Percentiles rank a stretch among this genome's conserved stretches.
Conservation (phyloP, 2,113 vertebrate genomes). For the Lanius collurio region DNA sequence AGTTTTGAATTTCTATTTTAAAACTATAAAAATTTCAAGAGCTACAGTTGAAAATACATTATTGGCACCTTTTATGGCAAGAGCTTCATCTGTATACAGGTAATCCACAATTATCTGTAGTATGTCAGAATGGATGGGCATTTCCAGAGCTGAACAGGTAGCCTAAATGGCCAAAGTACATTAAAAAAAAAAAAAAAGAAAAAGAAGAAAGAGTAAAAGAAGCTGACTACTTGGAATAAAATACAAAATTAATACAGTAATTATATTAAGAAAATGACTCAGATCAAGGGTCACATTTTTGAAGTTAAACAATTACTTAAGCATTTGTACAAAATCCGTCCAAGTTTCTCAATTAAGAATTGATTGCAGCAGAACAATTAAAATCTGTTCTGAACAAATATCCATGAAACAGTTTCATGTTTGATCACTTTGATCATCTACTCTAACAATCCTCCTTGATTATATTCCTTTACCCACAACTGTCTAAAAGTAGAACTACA, state of each 20-base stretch:
- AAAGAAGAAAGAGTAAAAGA: neutral
- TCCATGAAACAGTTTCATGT: neutral
- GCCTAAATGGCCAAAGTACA: conserved; percentile 73
- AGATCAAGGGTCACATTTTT: neutral
- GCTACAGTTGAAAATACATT: neutral
- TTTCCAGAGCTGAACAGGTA: conserved; percentile 87
- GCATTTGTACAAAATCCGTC: neutral
- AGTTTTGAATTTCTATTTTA: neutral
- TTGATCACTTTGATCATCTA: neutral
- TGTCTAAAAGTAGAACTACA: neutral
- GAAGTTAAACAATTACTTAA: neutral
- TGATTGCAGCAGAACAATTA: neutral
- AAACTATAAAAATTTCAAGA: neutral
- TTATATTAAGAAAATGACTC: neutral
- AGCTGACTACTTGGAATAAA: neutral
- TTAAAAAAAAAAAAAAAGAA: neutral
- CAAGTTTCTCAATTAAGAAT: neutral
- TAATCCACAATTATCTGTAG: conserved; percentile 92
- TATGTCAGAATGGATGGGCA: conserved; percentile 90
- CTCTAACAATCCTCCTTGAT: neutral
- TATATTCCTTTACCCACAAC: neutral
- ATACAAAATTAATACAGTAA: neutral
- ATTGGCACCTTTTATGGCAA: conserved; percentile 84
- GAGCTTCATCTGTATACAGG: conserved; percentile 92
- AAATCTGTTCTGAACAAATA: neutral